Conservation (phyloP, 2,888 invertebrate genomes). For the Tillus elongatus region DNA sequence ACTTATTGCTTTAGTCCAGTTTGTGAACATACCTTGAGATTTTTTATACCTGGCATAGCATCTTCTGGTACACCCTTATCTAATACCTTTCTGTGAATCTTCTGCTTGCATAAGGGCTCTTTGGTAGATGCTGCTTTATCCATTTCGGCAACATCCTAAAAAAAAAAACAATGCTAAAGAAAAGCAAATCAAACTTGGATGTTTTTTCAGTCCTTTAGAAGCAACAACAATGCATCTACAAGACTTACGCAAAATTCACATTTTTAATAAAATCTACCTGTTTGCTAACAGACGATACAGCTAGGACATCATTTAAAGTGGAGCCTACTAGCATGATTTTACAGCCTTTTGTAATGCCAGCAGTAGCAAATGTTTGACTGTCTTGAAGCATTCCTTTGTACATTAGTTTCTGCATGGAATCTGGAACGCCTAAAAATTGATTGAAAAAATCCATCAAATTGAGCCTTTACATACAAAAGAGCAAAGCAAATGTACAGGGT, state of each 20-base stretch:
- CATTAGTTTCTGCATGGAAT: constrained; percentile 82
- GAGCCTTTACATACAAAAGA: background rate
- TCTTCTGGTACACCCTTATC: constrained; percentile 88
- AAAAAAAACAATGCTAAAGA: constrained; percentile 20
- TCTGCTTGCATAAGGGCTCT: constrained; percentile 66
- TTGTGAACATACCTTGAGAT: constrained; percentile 67
- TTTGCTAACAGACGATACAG: constrained; percentile 65
- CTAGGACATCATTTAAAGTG: constrained; percentile 75
- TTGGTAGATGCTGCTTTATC: constrained; percentile 55
- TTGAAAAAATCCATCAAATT: too few relatives aligned
- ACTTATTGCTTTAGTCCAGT: too few relatives aligned
- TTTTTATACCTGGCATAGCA: constrained; percentile 76
- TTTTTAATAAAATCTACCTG: constrained; percentile 38
- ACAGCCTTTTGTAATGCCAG: constrained; percentile 70
- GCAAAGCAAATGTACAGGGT: too few relatives aligned
- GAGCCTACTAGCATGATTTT: constrained; percentile 90
- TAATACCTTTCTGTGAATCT: constrained; percentile 75
- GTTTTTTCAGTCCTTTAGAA: background rate
- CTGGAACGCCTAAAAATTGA: constrained; percentile 54
- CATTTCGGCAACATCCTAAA: constrained; percentile 51
- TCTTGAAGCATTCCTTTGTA: constrained; percentile 82
- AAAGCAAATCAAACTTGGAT: background rate
- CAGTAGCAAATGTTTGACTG: constrained; percentile 65
- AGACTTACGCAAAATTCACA: too few relatives aligned
- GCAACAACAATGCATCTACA: too few relatives aligned